Evolutionary conservation across 2,113 vertebrate genomes (phyloP).

Genomic region (Crotalus horridus): DNA sequence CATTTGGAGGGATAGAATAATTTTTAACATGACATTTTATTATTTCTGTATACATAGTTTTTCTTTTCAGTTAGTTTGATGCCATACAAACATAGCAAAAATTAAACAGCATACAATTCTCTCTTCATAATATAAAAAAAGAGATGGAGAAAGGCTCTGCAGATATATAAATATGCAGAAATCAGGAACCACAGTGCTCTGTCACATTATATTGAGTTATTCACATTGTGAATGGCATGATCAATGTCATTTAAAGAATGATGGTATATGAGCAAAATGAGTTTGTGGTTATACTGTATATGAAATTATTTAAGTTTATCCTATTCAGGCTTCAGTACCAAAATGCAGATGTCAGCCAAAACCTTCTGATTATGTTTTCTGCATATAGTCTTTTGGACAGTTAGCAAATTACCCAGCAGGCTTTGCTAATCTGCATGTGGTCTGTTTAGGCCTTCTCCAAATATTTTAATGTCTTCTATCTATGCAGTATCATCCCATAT

Average conservation of each 20-base stretch:
- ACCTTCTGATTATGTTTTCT: background rate
- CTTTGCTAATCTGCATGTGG: background rate
- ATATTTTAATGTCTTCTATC: background rate
- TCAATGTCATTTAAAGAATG: slow-evolving; percentile 6
- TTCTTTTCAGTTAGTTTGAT: background rate
- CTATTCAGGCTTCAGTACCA: background rate
- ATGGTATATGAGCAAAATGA: background rate
- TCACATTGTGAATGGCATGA: background rate
- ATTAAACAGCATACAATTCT: background rate
- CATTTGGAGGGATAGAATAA: background rate
- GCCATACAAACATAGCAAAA: background rate
- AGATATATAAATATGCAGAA: background rate
- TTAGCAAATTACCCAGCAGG: background rate
- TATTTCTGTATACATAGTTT: background rate
- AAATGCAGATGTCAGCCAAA: background rate
- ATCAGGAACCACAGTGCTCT: background rate
- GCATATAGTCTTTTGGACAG: background rate
- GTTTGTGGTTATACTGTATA: background rate
- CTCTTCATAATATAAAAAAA: background rate
- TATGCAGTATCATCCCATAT: background rate
- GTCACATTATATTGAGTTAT: background rate
- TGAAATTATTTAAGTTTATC: background rate
- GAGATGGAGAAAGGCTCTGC: background rate
- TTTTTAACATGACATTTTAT: background rate
- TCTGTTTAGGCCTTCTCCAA: background rate